Evolutionary conservation across 2,113 vertebrate genomes (phyloP), one percentile per base, ranked within the genome.

Genomic region (Anarhynchus alexandrinus): DNA sequence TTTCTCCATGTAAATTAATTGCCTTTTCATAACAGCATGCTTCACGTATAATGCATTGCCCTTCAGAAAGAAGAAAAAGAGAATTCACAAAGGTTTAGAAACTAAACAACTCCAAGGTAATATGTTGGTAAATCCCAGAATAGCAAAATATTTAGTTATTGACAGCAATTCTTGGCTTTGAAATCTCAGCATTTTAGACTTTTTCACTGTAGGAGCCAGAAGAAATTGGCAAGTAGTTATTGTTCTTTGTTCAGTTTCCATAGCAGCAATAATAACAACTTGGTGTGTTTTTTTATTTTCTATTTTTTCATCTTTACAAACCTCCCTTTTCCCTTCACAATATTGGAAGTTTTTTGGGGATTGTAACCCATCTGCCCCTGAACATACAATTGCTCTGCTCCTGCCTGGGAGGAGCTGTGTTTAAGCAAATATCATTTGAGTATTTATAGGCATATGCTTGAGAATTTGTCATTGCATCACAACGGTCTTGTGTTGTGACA

Each of bases 201-300:
- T 87, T 55, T 83, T 90, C 66, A 9, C n/a, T 66, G 67, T 61
- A 73, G 58, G 45, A 97, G 29, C 34, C 38, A 80, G 61, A 93
- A 88, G 82, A 91, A 96, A 93, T 64, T 85, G 70, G 30, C 81
- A 69, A 79, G 89, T 77, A 65, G 49, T 92, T 88, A 73, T 62
- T 90, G 43, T 64, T 77, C 90, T 77, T 94, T 92, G 82, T 94
- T 94, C 78, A 8, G 93, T 97, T 96, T 88, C 96, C 92, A 95
- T 96, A 83, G 96, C 67, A 96, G 64, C 92, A 83, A 42, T 62
- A 77, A 73, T 52, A 95, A 79, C 51, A 83, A 73, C 9, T 54
- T 88, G 18, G 25, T 45, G 62, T 32, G 9, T 21, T 47, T 6
- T 64, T 62, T 62, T 65, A 15, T 72, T 78, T 72, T 78, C 36